Evolutionary conservation across 2,797 vertebrate genomes (phyloP).

Genomic region (Holocentrus rufus): DNA sequence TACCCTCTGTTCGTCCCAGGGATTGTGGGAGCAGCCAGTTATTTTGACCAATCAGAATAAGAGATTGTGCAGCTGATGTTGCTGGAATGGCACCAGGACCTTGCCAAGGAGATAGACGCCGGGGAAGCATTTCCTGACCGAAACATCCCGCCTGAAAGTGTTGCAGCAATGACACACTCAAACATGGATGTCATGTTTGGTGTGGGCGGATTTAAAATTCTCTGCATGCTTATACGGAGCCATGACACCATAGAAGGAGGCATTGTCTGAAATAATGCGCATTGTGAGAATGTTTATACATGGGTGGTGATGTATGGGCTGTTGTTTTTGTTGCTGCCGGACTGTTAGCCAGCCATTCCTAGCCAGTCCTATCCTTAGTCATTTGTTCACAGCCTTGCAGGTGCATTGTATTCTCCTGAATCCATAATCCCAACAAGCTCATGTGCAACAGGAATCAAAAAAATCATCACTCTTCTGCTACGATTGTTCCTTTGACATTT

Average conservation of each 20-base stretch:
- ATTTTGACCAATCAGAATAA: constrained; percentile 40
- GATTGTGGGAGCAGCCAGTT: constrained; percentile 24
- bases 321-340: not conserved
- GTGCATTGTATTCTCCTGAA: not conserved
- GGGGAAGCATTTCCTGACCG: not conserved
- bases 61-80: not conserved
- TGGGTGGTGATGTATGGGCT: not conserved
- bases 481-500: not conserved
- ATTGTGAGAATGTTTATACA: not conserved
- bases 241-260: constrained; percentile 3
- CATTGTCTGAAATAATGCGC: constrained; percentile 5
- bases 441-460: no score
- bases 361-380: not conserved
- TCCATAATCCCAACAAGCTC: not conserved
- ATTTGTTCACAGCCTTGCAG: not conserved
- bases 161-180: not conserved
- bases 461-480: not conserved
- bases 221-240: not conserved
- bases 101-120: not conserved
- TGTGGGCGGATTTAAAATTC: not conserved
- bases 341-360: not conserved
- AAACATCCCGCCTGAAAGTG: not conserved
- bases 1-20: constrained; percentile 24
- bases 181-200: not conserved
- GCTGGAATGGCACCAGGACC: not conserved